Evolutionary conservation across 2,888 invertebrate genomes (phyloP), one percentile per base, ranked within the genome.

Genomic region (Linnaemya vulpina): DNA sequence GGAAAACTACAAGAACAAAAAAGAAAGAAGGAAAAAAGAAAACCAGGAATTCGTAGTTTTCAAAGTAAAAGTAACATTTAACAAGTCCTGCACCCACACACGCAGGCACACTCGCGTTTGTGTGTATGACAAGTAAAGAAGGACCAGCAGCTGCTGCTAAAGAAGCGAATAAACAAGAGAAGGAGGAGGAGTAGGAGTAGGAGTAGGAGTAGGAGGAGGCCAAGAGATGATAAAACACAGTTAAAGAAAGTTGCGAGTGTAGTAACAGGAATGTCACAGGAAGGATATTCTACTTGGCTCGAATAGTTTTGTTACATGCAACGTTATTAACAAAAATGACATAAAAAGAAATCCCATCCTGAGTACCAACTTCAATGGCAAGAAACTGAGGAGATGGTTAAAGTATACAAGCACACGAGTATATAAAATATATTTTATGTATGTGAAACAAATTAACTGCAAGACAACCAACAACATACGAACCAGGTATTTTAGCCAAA

Each of bases 251-350:
- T 62, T 60, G 30, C 49, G 63, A 55, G 49, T n/a, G n/a, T 38
- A 65, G 70, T 70, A 70, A 63, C 38, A 76, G 63, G 63, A 46
- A 75, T 76, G 75, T 76, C 63, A 76, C 70, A 70, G 81, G 81
- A 82, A 82, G 81, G 75, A 76, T 70, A 62, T 62, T 70, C 75
- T 81, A 75, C 81, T 75, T 81, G 81, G 53, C 75, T 81, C 75
- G 62, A 75, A 81, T 70, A 62, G 60, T n/a, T n/a, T n/a, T n/a
- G n/a, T 49, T 68, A 70, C 70, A 75, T 68, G 70, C 55, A 62
- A 51, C 58, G 60, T 22, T 60, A 67, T 38, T 60, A 49, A 58
- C 30, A 46, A 68, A 17, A 67, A 55, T 15, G 13, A 58, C 40
- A 55, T 17, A 38, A 20, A 43, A 25, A 43, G 2, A 9, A 22